Evolutionary conservation across 2,888 invertebrate genomes (phyloP).

Genomic region (Allophyes oxyacanthae): DNA sequence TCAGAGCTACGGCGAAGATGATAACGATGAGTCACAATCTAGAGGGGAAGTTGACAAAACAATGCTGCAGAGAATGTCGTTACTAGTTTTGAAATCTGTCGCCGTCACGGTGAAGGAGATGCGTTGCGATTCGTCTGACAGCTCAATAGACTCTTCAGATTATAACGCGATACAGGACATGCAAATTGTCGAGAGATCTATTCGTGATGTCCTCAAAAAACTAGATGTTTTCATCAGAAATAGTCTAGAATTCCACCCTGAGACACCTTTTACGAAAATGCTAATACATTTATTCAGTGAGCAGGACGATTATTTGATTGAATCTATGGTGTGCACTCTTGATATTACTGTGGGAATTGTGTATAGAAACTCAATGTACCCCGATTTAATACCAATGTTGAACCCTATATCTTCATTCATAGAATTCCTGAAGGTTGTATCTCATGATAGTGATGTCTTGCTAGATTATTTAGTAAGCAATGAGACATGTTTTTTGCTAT

Average conservation of each 20-base stretch:
- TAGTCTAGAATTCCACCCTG: conserved; percentile 95
- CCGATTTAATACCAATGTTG: conserved; percentile 94
- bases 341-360: conserved; percentile 96
- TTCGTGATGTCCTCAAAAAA: conserved; percentile 94
- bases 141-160: conserved; percentile 95
- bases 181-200: conserved; percentile 95
- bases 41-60: conserved; percentile 92
- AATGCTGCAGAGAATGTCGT: conserved; percentile 95
- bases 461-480: conserved; percentile 96
- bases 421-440: conserved; percentile 95
- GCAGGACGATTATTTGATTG: conserved; percentile 97
- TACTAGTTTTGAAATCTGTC: conserved; percentile 96
- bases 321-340: conserved; percentile 97
- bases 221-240: conserved; percentile 95
- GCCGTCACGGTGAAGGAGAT: conserved; percentile 97
- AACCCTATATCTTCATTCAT: conserved; percentile 96
- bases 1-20: conserved; percentile 84
- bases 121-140: conserved; percentile 95
- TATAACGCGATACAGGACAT: conserved; percentile 96
- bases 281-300: conserved; percentile 96
- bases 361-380: conserved; percentile 94
- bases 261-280: conserved; percentile 96
- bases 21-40: conserved; percentile 76
- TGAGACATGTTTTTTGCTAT: conserved; percentile 96
- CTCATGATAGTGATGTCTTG: conserved; percentile 94